Evolutionary conservation across 2,113 vertebrate genomes (phyloP), one percentile per base, ranked within the genome.

Genomic region (Ovibos moschatus): DNA sequence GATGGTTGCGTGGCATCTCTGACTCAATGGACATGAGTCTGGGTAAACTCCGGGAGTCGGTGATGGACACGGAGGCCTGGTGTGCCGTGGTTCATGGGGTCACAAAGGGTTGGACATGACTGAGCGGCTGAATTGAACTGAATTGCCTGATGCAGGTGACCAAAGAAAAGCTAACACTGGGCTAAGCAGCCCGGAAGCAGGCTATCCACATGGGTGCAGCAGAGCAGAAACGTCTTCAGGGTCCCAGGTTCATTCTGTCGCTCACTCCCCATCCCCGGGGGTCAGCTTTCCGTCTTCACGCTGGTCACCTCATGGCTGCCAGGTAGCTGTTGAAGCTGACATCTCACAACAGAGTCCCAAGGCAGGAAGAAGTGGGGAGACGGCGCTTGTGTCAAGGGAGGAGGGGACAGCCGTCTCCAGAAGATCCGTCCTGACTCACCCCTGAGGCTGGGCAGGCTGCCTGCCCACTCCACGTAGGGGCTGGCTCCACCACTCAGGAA

Each of bases 361-460:
- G 85, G 30, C 64, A 17, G 67, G 36, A 82, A n/a, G 55, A 13
- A 47, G 16, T 62, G 7, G 58, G 8, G 27, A 40, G 36, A 78
- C 4, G 8, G 45, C 58, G 53, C 17, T 82, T 3, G 12, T 40
- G 3, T 55, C 7, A 51, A 28, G 36, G 47, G 36, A n/a, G 25
- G 40, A 33, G 40, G n/a, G 12, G 4, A 2, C n/a, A 71, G 40
- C 55, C 1, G n/a, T 87, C 79, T 45, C 67, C 36, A 43, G 85
- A 82, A 55, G 51, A 23, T 40, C 43, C 0, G 1, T n/a, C 33
- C 87, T 82, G 33, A 2, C 33, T 60, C 50, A 17, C 36, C 62
- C 57, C 2, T 1, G 27, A 53, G 45, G 28, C 53, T 2, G 3
- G 62, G 36, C 9, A 0, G 10, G 40, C n/a, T 53, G 1, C 7